Conservation (phyloP, 1,140 invertebrate genomes). For the Pemphigus obesinymphae region DNA sequence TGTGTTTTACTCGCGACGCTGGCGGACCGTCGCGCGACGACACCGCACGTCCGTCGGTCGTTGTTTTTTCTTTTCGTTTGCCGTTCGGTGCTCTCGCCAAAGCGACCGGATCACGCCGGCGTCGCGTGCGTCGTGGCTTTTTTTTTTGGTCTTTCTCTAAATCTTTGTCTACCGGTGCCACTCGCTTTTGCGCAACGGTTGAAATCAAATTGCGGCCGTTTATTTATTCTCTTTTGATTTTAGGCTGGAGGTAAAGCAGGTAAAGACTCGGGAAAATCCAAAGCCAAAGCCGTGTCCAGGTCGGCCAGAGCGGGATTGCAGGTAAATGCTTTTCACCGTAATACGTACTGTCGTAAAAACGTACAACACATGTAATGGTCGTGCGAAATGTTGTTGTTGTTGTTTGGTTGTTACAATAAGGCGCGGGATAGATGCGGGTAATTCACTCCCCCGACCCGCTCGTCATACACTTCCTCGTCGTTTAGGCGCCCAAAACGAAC, state of each 20-base stretch:
- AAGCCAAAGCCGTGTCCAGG: slow-evolving; percentile 96
- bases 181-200: too few species aligned
- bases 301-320: slow-evolving; percentile 96
- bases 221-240: neutral
- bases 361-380: too few species aligned
- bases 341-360: too few species aligned
- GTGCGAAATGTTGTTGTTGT: too few species aligned
- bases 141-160: too few species aligned
- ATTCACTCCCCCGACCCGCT: neutral
- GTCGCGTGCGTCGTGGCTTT: neutral
- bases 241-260: slow-evolving; percentile 99
- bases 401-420: too few species aligned
- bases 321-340: slow-evolving; percentile 64
- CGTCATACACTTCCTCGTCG: neutral
- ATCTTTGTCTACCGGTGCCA: neutral
- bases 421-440: neutral
- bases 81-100: too few species aligned
- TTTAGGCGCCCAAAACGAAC: neutral
- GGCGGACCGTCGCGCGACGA: neutral
- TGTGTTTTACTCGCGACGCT: neutral
- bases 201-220: too few species aligned
- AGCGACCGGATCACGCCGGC: too few species aligned
- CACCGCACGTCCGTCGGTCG: neutral
- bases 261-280: slow-evolving; percentile 99
- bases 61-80: neutral